Evolutionary conservation across 1,140 invertebrate species (phyloP).

Genomic region (Anadara kagoshimensis): DNA sequence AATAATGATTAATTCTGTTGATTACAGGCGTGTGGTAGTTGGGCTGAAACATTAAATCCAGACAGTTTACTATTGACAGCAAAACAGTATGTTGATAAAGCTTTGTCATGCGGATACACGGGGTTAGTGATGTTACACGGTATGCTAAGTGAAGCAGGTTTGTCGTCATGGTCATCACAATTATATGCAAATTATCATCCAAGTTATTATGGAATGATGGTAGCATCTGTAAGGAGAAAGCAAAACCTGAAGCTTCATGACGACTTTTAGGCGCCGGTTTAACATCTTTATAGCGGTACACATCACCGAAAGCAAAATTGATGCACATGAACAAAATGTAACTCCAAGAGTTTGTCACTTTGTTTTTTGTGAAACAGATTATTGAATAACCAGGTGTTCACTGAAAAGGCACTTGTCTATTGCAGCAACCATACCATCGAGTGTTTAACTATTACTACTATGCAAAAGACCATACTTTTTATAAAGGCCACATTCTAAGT

Average conservation of each 20-base stretch:
- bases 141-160: slow-evolving; percentile 22
- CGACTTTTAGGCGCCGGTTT: neutral
- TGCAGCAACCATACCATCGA: too few relatives aligned
- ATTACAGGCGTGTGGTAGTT: slow-evolving; percentile 47
- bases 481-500: too few relatives aligned
- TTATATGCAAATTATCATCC: slow-evolving; percentile 55
- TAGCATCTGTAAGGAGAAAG: slow-evolving; percentile 41
- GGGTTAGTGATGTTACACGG: slow-evolving; percentile 58
- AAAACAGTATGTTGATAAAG: slow-evolving; percentile 46
- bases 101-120: slow-evolving; percentile 58
- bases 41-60: slow-evolving; percentile 42
- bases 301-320: too few relatives aligned
- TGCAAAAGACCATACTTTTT: too few relatives aligned
- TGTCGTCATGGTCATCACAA: slow-evolving; percentile 40
- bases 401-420: too few relatives aligned
- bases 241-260: neutral
- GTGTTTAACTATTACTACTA: too few relatives aligned
- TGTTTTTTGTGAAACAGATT: too few relatives aligned
- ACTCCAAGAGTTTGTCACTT: too few relatives aligned
- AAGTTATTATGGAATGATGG: slow-evolving; percentile 62
- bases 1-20: too few relatives aligned
- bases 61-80: slow-evolving; percentile 32
- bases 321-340: too few relatives aligned
- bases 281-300: too few relatives aligned
- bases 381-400: too few relatives aligned